Evolutionary conservation across 2,113 vertebrate genomes (phyloP), one percentile per base, ranked within the genome.

Genomic region (Clarias batrachus): DNA sequence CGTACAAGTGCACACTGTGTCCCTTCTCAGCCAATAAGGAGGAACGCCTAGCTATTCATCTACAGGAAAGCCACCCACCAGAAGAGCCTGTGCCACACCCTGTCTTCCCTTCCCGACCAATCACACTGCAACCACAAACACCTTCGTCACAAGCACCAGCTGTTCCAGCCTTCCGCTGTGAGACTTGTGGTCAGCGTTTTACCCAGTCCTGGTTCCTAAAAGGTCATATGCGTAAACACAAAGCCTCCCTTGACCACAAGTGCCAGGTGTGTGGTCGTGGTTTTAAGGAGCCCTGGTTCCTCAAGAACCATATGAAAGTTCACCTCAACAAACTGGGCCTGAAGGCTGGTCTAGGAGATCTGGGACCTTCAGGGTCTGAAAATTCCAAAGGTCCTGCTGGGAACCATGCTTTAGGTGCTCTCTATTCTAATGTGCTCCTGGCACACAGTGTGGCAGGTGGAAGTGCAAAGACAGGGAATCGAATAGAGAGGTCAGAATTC

Each of bases 221-320:
- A 91, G 97, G 97, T 87, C 97, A 98, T 89, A 98, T 98, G 97
- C 95, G 97, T 82, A 98, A 98, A 91, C 97, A 98, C 94, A 98
- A 98, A 92, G 96, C 96, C 89, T 97, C 97, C 70, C 95, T 98
- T 86, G 97, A 98, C 92, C 97, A 98, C 82, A 97, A 97, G 89
- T 98, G 97, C 91, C 96, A 96, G 78, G 97, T 97, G 30, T 98
- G 97, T 48, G 97, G 97, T 70, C 97, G 97, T 81, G 96, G 97
- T 90, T 98, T 98, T 91, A 98, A 98, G 91, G 97, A 98, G 90
- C 96, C 97, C 63, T 98, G 97, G 97, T 98, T 98, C 92, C 95
- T 98, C 74, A 98, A 98, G 93, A 98, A 98, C 92, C 97, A 98
- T 93, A 98, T 98, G 97, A 98, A 98, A 93, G 97, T 98, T 87